Conservation (phyloP, 2,797 vertebrate genomes). For the Lutra lutra region DNA sequence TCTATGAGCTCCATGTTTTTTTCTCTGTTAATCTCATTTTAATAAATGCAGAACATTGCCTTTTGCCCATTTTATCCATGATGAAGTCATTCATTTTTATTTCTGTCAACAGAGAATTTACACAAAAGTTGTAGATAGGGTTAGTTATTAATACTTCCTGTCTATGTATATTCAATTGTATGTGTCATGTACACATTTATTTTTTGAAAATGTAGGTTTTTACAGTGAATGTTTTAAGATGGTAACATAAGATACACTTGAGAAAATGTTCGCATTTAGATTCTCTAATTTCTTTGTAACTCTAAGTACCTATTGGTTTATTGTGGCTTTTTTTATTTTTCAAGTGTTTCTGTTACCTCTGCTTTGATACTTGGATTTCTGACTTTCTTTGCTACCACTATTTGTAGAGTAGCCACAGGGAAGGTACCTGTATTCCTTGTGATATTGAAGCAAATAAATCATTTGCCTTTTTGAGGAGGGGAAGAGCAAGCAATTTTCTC, state of each 20-base stretch:
- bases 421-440: slow-evolving; percentile 32
- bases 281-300: slow-evolving; percentile 69
- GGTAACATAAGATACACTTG: neutral
- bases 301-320: slow-evolving; percentile 68
- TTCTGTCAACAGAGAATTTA: slow-evolving; percentile 48
- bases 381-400: slow-evolving; percentile 25
- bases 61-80: slow-evolving; percentile 28
- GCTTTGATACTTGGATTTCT: slow-evolving; percentile 59
- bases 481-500: slow-evolving; percentile 40
- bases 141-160: slow-evolving; percentile 32
- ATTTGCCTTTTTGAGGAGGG: slow-evolving; percentile 48
- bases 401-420: slow-evolving; percentile 64
- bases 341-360: slow-evolving; percentile 44
- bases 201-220: slow-evolving; percentile 21
- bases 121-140: neutral
- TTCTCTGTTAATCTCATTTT: slow-evolving; percentile 46
- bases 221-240: neutral
- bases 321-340: neutral
- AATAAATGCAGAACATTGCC: slow-evolving; percentile 35
- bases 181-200: neutral
- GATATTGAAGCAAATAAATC: slow-evolving; percentile 69
- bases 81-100: slow-evolving; percentile 33
- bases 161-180: neutral
- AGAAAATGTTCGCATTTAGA: slow-evolving; percentile 52
- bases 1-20: neutral